Evolutionary conservation across 2,113 vertebrate genomes (phyloP).

Genomic region (Scomber scombrus): DNA sequence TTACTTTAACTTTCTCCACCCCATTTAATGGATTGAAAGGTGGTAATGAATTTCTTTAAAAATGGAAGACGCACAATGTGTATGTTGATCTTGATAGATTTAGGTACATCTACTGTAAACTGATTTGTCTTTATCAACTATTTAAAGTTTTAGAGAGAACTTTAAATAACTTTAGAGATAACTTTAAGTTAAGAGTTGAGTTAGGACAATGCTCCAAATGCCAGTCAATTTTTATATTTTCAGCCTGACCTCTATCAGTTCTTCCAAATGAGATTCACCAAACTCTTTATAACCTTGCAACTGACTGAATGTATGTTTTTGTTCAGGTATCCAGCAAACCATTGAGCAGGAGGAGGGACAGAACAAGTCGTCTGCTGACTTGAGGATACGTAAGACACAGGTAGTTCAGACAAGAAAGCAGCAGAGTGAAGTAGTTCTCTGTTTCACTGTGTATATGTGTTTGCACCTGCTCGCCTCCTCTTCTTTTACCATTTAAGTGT

Average conservation of each 20-base stretch:
- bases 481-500: slow-evolving; percentile 10
- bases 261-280: background rate
- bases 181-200: background rate
- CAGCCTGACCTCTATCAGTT: background rate
- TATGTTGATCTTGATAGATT: background rate
- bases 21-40: background rate
- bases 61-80: background rate
- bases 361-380: slow-evolving; percentile 94
- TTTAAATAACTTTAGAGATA: no score
- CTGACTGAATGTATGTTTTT: slow-evolving; percentile 2
- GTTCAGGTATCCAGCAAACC: slow-evolving; percentile 93
- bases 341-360: slow-evolving; percentile 96
- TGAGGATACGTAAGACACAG: slow-evolving; percentile 98
- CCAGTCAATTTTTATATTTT: background rate
- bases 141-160: background rate
- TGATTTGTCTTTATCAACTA: background rate
- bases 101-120: no score
- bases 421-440: background rate
- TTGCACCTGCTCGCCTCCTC: background rate
- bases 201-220: background rate
- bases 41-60: background rate
- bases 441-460: background rate
- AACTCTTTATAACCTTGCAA: background rate
- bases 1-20: background rate
- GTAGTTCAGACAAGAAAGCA: slow-evolving; percentile 73